Evolutionary conservation across 35 echinoderm and acorn worm species (phyloP).

Genomic region (Heliocidaris tuberculata): DNA sequence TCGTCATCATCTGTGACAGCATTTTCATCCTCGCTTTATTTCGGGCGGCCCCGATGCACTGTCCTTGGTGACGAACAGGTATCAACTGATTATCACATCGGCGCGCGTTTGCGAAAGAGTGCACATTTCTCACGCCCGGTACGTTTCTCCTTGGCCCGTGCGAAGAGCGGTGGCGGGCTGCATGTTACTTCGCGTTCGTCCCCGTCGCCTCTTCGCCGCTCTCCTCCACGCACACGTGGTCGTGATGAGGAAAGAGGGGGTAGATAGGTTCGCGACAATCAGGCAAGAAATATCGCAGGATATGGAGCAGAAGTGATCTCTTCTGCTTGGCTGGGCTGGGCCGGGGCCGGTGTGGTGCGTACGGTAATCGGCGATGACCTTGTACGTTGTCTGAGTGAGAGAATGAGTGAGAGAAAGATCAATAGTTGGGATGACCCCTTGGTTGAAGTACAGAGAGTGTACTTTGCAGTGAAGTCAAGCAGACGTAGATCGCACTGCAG

Average conservation of each 20-base stretch:
- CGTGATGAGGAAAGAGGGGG: background rate
- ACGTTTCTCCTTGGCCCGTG: conserved; percentile 28
- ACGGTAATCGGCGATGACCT: conserved; percentile 33
- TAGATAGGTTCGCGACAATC: background rate
- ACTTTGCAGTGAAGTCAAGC: conserved; percentile 41
- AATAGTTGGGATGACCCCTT: conserved; percentile 38
- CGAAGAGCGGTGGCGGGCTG: background rate
- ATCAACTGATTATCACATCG: conserved; percentile 37
- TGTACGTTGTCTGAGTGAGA: conserved; percentile 8
- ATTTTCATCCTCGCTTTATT: background rate
- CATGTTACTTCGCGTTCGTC: background rate
- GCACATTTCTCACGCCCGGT: conserved; percentile 16
- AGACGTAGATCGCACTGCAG: conserved; percentile 21
- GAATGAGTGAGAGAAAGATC: background rate
- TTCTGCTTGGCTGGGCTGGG: background rate
- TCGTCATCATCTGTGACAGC: background rate
- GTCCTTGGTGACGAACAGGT: conserved; percentile 15
- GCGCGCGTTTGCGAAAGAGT: background rate
- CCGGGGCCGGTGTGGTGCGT: conserved; percentile 15
- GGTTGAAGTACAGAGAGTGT: conserved; percentile 37
- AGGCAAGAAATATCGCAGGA: conserved; percentile 24
- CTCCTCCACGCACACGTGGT: background rate
- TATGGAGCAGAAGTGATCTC: conserved; percentile 45
- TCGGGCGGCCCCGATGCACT: background rate
- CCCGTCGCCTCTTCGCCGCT: background rate